phyloP scores from a whole-genome alignment of 2,113 vertebrate genomes.

The Elephantulus edwardii region DNA sequence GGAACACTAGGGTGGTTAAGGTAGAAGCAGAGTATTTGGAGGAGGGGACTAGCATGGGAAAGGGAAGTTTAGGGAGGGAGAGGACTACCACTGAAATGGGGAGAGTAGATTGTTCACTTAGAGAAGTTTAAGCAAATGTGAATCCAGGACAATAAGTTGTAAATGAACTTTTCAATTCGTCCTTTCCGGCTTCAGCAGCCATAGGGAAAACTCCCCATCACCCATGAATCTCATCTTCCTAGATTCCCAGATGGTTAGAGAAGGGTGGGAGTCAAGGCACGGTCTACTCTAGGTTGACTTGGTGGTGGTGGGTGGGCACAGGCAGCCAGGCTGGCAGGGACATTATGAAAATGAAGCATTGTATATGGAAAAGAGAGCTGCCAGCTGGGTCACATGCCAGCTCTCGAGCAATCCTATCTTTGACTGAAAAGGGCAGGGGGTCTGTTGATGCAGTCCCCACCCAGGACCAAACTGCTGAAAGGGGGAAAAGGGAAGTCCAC shows the following conservation, averaged over 20 bases:
- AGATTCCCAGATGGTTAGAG: background rate
- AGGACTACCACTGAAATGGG: background rate
- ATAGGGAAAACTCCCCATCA: background rate
- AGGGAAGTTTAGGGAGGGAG: background rate
- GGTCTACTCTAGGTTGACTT: slow-evolving; percentile 36
- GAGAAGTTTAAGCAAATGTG: background rate
- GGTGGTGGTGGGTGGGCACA: slow-evolving; percentile 62
- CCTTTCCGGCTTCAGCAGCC: background rate
- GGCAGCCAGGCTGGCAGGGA: slow-evolving; percentile 43
- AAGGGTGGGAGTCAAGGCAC: slow-evolving; percentile 10
- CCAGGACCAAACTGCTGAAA: background rate
- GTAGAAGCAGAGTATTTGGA: background rate
- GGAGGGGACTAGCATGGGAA: background rate
- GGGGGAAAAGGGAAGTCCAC: background rate
- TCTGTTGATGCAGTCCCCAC: background rate
- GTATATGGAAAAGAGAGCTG: slow-evolving; percentile 63
- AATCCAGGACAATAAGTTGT: background rate
- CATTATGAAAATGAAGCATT: slow-evolving; percentile 73
- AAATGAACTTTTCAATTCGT: background rate
- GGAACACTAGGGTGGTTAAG: background rate
- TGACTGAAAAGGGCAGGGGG: background rate
- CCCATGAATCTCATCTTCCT: background rate
- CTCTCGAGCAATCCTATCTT: background rate
- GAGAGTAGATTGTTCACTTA: background rate
- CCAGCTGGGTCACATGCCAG: slow-evolving; percentile 72